Evolutionary conservation across 2,797 vertebrate species (phyloP).

Genomic region (Rhabdomys pumilio): DNA sequence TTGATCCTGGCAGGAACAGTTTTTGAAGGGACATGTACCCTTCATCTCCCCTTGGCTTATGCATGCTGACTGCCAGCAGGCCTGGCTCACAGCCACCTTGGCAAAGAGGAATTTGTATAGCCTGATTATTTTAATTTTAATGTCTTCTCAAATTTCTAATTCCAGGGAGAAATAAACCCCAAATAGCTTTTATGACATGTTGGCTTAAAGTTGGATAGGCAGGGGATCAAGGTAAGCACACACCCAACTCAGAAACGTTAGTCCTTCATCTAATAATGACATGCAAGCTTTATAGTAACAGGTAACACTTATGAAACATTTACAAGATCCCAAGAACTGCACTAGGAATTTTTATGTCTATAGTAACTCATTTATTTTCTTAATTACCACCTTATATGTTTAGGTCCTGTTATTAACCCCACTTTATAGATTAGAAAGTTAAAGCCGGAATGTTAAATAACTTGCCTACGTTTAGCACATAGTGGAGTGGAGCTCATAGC

Average conservation of each 20-base stretch:
- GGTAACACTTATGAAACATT: slow-evolving; percentile 20
- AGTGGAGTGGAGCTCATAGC: neutral
- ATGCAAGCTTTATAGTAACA: neutral
- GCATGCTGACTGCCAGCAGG: slow-evolving; percentile 54
- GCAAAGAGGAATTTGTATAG: slow-evolving; percentile 72
- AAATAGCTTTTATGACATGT: slow-evolving; percentile 64
- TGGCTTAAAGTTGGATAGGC: neutral
- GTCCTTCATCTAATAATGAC: slow-evolving; percentile 20
- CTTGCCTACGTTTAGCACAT: neutral
- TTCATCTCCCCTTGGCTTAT: slow-evolving; percentile 76
- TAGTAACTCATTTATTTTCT: slow-evolving; percentile 53
- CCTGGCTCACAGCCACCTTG: slow-evolving; percentile 73
- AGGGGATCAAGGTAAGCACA: slow-evolving; percentile 40
- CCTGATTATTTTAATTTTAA: slow-evolving; percentile 75
- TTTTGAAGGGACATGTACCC: slow-evolving; percentile 59
- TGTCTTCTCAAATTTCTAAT: slow-evolving; percentile 68
- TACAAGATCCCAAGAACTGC: neutral
- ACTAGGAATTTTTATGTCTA: slow-evolving; percentile 2
- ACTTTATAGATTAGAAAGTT: slow-evolving; percentile 12
- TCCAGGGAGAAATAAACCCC: slow-evolving; percentile 65
- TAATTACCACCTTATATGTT: slow-evolving; percentile 22
- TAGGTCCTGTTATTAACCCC: slow-evolving; percentile 10
- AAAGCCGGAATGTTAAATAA: neutral
- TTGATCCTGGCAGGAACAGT: slow-evolving; percentile 35
- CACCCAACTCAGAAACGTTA: slow-evolving; percentile 14